phyloP scores from a whole-genome alignment of 1,140 invertebrate species.

The Ptiloglossa arizonensis region DNA sequence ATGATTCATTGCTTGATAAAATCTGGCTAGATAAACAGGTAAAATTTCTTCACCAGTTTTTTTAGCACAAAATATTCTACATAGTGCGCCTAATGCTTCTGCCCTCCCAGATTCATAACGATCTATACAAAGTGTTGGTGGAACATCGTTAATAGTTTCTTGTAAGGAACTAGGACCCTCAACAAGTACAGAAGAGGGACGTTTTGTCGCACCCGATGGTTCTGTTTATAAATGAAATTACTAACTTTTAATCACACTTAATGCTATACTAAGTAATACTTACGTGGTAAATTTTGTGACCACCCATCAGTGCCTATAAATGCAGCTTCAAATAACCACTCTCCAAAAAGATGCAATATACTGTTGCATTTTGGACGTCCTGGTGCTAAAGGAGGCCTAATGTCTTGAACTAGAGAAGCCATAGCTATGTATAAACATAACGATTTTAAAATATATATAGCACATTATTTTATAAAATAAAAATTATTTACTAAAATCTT shows the following conservation, averaged over 20 bases:
- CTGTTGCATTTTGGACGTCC: slow-evolving; percentile 94
- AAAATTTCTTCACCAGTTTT: slow-evolving; percentile 97
- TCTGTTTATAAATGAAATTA: slow-evolving; percentile 70
- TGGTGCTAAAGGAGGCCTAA: slow-evolving; percentile 86
- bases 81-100: slow-evolving; percentile 96
- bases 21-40: slow-evolving; percentile 96
- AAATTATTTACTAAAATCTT: slow-evolving; percentile 72
- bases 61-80: slow-evolving; percentile 97
- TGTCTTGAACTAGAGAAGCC: slow-evolving; percentile 82
- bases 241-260: neutral
- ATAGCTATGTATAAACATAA: slow-evolving; percentile 78
- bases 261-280: slow-evolving; percentile 48
- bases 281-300: slow-evolving; percentile 83
- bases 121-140: slow-evolving; percentile 83
- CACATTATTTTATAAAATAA: slow-evolving; percentile 16
- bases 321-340: slow-evolving; percentile 98
- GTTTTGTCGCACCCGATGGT: slow-evolving; percentile 81
- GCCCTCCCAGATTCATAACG: slow-evolving; percentile 93
- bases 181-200: slow-evolving; percentile 79
- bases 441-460: slow-evolving; percentile 3
- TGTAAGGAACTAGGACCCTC: slow-evolving; percentile 82
- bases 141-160: slow-evolving; percentile 79
- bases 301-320: slow-evolving; percentile 90
- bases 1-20: slow-evolving; percentile 95
- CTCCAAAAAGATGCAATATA: slow-evolving; percentile 96